Evolutionary conservation across 2,797 vertebrate species (phyloP).

Genomic region (Rhadinocentrus ornatus): DNA sequence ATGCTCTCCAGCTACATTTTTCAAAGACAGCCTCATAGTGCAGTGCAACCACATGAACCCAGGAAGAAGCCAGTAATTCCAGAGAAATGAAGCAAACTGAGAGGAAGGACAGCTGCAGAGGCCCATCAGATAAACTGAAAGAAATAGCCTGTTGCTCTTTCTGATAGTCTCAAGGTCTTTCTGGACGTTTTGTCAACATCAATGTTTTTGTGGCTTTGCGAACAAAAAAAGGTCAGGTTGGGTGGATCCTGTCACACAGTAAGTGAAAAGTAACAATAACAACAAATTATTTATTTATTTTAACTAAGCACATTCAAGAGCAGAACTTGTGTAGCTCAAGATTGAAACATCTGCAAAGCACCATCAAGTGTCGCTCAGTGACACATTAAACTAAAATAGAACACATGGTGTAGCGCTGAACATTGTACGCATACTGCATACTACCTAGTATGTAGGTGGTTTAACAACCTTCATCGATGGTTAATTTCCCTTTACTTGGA

Average conservation of each 20-base stretch:
- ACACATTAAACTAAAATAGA: no score
- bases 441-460: no score
- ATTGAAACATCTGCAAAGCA: neutral
- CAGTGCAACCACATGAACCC: conserved; percentile 38
- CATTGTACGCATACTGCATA: no score
- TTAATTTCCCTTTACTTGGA: no score
- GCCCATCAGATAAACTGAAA: conserved; percentile 33
- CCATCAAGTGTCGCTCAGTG: neutral
- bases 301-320: neutral
- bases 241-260: neutral
- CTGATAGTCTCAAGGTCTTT: conserved; percentile 5
- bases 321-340: neutral
- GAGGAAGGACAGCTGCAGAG: conserved; percentile 36
- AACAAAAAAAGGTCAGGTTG: conserved; percentile 11
- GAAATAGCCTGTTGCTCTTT: conserved; percentile 22
- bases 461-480: no score
- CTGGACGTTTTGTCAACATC: conserved; percentile 11
- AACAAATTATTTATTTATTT: neutral
- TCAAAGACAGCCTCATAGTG: conserved; percentile 40
- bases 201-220: conserved; percentile 15
- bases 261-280: neutral
- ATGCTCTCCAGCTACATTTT: conserved; percentile 49
- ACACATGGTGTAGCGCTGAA: no score
- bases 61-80: conserved; percentile 52
- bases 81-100: conserved; percentile 36